Evolutionary conservation across 2,888 invertebrate species (phyloP).

Genomic region (Hypomecis punctinalis): DNA sequence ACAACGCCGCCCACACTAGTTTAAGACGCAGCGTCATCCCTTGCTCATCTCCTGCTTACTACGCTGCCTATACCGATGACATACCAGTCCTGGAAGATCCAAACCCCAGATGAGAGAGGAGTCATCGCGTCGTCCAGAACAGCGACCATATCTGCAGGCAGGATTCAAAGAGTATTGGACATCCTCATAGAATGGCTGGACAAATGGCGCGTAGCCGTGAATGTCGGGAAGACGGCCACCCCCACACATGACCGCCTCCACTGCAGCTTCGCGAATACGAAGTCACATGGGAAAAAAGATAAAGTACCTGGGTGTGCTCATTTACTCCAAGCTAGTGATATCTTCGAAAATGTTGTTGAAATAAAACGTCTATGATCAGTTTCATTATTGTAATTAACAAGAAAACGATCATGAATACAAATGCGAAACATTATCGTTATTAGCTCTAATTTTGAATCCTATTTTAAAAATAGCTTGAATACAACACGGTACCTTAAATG

Average conservation of each 20-base stretch:
- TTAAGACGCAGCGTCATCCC: conserved; percentile 35
- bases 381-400: too few relatives aligned
- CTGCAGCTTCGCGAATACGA: conserved; percentile 17
- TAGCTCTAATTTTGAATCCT: too few relatives aligned
- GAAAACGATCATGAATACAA: too few relatives aligned
- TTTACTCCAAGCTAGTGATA: too few relatives aligned
- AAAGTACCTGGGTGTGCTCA: conserved; percentile 41
- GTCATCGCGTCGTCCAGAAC: conserved; percentile 6
- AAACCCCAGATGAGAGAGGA: neutral
- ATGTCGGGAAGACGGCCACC: conserved; percentile 42
- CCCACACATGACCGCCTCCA: neutral
- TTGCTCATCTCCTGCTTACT: conserved; percentile 36
- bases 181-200: conserved; percentile 37
- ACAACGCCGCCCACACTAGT: conserved; percentile 26
- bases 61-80: conserved; percentile 41
- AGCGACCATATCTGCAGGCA: neutral
- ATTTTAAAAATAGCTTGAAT: too few relatives aligned
- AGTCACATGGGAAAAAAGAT: conserved; percentile 23
- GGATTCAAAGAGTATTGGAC: conserved; percentile 30
- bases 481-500: too few relatives aligned
- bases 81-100: conserved; percentile 29
- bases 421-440: too few relatives aligned
- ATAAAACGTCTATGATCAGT: too few relatives aligned
- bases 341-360: too few relatives aligned
- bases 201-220: conserved; percentile 34